phyloP scores from a whole-genome alignment of 2,888 invertebrate genomes.

The Papilio gigon region DNA sequence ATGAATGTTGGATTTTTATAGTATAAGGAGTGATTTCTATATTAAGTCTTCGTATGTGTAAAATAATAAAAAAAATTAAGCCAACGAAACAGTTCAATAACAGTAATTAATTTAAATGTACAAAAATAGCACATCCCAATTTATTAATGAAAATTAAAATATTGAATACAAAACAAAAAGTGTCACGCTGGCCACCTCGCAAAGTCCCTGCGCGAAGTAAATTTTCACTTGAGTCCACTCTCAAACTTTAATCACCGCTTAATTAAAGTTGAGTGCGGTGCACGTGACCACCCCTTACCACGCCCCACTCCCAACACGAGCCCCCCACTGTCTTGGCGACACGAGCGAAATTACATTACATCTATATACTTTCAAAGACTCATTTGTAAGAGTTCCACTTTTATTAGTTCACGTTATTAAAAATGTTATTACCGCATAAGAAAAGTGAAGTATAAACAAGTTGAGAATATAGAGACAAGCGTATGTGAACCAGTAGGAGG shows the following conservation, averaged over 20 bases:
- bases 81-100: too few relatives aligned
- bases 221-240: constrained; percentile 50
- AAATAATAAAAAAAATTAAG: too few relatives aligned
- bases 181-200: constrained; percentile 54
- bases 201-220: constrained; percentile 33
- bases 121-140: neutral
- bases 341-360: constrained; percentile 42
- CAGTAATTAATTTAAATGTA: too few relatives aligned
- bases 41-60: too few relatives aligned
- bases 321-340: constrained; percentile 25
- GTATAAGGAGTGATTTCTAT: too few relatives aligned
- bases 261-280: constrained; percentile 63
- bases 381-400: constrained; percentile 26
- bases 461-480: neutral
- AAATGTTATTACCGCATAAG: neutral
- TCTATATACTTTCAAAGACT: constrained; percentile 36
- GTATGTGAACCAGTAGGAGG: too few relatives aligned
- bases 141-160: constrained; percentile 39
- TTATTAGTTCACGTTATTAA: constrained; percentile 1
- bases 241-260: constrained; percentile 67
- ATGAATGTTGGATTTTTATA: too few relatives aligned
- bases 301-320: neutral
- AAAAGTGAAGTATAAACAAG: neutral
- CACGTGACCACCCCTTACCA: constrained; percentile 58
- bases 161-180: constrained; percentile 48